Conservation (phyloP, 2,113 vertebrate genomes). For the Malaclemys terrapin region DNA sequence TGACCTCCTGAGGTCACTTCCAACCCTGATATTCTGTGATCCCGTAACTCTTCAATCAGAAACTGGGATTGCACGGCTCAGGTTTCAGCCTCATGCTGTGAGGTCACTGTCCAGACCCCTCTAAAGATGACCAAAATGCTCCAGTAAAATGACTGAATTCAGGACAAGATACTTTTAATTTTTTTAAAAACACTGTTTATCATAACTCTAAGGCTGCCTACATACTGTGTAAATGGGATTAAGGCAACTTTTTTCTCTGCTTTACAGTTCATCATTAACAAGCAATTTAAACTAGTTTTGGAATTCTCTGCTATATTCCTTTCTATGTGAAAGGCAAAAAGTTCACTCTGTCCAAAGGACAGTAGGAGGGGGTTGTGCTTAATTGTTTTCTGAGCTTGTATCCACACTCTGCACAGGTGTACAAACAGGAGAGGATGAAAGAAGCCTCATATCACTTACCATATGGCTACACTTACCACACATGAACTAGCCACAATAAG, state of each 20-base stretch:
- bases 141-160: not conserved
- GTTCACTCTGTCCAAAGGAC: not conserved
- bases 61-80: not conserved
- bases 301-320: accelerated
- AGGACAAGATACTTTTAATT: not conserved
- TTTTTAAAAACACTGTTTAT: not conserved
- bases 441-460: not conserved
- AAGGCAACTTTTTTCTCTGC: not conserved
- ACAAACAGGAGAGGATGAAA: not conserved
- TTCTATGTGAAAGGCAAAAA: not conserved
- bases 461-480: not conserved
- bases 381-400: not conserved
- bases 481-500: not conserved
- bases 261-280: not conserved
- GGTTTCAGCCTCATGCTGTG: not conserved
- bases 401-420: not conserved
- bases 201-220: not conserved
- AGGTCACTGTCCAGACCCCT: not conserved
- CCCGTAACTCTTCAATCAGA: not conserved
- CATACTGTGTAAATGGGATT: not conserved
- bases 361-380: not conserved
- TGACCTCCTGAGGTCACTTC: too few species aligned
- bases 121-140: not conserved
- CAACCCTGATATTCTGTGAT: not conserved
- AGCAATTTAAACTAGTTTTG: not conserved